Evolutionary conservation across 1,140 invertebrate genomes (phyloP).

Genomic region (Nasonia longicornis): DNA sequence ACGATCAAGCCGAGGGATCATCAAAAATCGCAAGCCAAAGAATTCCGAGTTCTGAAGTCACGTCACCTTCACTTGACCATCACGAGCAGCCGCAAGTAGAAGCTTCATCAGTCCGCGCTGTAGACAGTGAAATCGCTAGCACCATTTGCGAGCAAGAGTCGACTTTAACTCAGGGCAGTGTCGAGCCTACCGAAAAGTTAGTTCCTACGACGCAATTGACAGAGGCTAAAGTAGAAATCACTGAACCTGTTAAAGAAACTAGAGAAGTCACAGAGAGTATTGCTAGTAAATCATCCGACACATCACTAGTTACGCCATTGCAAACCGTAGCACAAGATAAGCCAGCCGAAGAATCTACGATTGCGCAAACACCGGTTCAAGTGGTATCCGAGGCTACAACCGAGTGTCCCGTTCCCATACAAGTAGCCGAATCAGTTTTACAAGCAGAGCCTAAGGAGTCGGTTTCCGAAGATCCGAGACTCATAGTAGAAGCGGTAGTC

Average conservation of each 20-base stretch:
- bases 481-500: constrained; percentile 56
- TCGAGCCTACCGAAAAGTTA: not conserved
- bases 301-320: constrained; percentile 17
- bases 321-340: not conserved
- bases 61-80: not conserved
- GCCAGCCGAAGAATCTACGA: not conserved
- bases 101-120: not conserved
- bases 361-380: constrained; percentile 24
- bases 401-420: constrained; percentile 60
- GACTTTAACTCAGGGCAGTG: not conserved
- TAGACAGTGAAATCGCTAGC: not conserved
- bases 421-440: constrained; percentile 65
- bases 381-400: constrained; percentile 31
- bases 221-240: constrained; percentile 11
- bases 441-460: constrained; percentile 63
- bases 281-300: not conserved
- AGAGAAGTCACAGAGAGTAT: not conserved
- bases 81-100: not conserved
- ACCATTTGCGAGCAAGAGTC: not conserved
- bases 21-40: constrained; percentile 2
- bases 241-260: constrained; percentile 3
- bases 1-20: constrained; percentile 26
- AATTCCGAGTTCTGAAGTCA: constrained; percentile 15
- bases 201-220: not conserved
- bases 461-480: constrained; percentile 54